Base-by-base conservation (phyloP, 2,113 vertebrate genomes). In the Origma solitaria region DNA sequence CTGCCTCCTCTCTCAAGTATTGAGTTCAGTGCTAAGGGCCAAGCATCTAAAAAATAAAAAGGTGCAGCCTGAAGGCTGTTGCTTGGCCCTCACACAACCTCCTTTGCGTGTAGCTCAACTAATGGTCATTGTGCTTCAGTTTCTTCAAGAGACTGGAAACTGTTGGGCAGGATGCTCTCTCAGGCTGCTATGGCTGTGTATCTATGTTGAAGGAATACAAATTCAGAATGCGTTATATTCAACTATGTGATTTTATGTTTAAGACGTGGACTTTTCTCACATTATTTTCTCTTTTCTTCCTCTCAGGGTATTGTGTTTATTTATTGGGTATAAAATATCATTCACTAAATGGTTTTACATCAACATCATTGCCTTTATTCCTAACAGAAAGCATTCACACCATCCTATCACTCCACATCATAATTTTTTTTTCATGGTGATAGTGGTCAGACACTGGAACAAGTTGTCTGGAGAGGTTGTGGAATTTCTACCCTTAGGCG, bases 61-160 rank as follows among this genome's bases (percentile, higher is more conserved):
- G 27, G 7, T 64, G 19, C 23, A 51, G 7, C 14, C 37, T 60
- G 27, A 27, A 38, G 47, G 4, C 33, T 42, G 8, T 38, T 72
- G 8, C 45, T 68, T 23, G 62, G 16, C 49, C 27, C 54, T 37
- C 62, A 54, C 10, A 50, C 11, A 72, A 12, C 6, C 3, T 51
- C 21, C 47, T 14, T 2, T 22, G 8, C 2, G 2, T 35, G 21
- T 6, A 22, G 18, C 23, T 65, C 0, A 0, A 47, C 2, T 18
- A 9, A 14, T 31, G 12, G 17, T 44, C 7, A 49, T 12, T 3
- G 2, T 40, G 10, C 20, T 85, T 57, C 22, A 37, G 3, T 40
- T 44, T 71, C 7, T 40, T 73, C 31, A 18, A 90, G 37, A 56
- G 4, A 40, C 11, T 42, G 57, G 31, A 70, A 92, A 49, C 5